Conservation (phyloP, 2,113 vertebrate species). For the Phrynocephalus versicolor region DNA sequence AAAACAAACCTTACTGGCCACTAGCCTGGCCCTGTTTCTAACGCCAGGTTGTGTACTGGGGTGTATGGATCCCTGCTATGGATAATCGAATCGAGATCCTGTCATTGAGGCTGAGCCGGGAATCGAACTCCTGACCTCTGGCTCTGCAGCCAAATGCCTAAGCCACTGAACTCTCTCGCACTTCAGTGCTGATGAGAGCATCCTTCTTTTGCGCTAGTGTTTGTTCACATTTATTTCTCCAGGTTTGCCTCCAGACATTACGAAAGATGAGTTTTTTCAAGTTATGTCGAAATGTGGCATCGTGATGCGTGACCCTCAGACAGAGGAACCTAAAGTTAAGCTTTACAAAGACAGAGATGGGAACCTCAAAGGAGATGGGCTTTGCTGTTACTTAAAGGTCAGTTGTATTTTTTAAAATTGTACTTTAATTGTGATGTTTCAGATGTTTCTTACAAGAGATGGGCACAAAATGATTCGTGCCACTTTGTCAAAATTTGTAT, state of each 20-base stretch:
- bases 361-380: slow-evolving; percentile 95
- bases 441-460: not conserved
- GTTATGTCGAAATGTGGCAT: slow-evolving; percentile 96
- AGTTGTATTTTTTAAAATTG: slow-evolving; percentile 43
- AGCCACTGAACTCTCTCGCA: no score
- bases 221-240: slow-evolving; percentile 34
- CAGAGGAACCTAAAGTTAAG: slow-evolving; percentile 94
- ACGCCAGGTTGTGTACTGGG: no score
- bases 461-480: no score
- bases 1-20: no score
- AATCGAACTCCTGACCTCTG: no score
- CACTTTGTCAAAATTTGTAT: no score
- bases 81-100: no score
- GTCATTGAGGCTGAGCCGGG: no score
- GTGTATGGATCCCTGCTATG: no score
- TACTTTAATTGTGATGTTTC: not conserved
- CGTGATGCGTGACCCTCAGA: slow-evolving; percentile 91
- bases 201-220: not conserved
- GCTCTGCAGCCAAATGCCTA: no score
- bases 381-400: slow-evolving; percentile 98
- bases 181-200: accelerated
- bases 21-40: no score
- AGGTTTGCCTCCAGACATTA: slow-evolving; percentile 95
- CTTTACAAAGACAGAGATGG: slow-evolving; percentile 94
- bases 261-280: slow-evolving; percentile 89